Evolutionary conservation across 2,113 vertebrate genomes (phyloP), one percentile per base, ranked within the genome.

Genomic region (Anolis carolinensis): DNA sequence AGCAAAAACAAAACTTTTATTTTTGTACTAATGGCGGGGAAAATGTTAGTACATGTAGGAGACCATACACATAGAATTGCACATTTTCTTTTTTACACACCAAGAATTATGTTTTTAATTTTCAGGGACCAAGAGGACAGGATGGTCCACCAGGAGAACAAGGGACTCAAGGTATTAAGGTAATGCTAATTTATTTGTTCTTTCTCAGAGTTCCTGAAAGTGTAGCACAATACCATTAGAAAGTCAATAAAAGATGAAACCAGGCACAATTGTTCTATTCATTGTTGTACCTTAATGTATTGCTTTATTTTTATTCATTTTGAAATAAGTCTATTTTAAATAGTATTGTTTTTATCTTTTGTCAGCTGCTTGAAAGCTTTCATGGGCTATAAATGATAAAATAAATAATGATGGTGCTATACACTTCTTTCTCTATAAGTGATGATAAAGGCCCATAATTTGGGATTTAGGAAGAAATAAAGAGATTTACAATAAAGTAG

Each of bases 61-160:
- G 44, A 76, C 44, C 39, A 67, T 1, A 76, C 32, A 16, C 36
- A 44, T 9, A 59, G 16, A 68, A 1, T 39, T 72, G 39, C 34
- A 48, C 27, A 34, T n/a, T 82, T 75, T 70, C 39, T 14, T 39
- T 63, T 78, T 70, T 52, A 5, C 78, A 74, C 76, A 85, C 82
- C 78, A 39, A 4, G 70, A 90, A 87, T 88, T 13, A 6, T 36
- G 76, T 91, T 5, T 87, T 91, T 81, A 74, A 86, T 89, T 59
- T 93, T 39, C 88, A 99, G 99, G 99, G 99, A 13, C 98, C 98
- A 82, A 96, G 88, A 93, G 98, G 99, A 94, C 89, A 95, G 5
- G 99, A 99, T 5, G 98, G 98, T 88, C 96, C 95, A 55, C 74
- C 84, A 30, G 99, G 99, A 95, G 98, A 99, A 59, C 92, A 95